Evolutionary conservation across 1,140 invertebrate genomes (phyloP).

Genomic region (Thaumatotibia leucotreta): DNA sequence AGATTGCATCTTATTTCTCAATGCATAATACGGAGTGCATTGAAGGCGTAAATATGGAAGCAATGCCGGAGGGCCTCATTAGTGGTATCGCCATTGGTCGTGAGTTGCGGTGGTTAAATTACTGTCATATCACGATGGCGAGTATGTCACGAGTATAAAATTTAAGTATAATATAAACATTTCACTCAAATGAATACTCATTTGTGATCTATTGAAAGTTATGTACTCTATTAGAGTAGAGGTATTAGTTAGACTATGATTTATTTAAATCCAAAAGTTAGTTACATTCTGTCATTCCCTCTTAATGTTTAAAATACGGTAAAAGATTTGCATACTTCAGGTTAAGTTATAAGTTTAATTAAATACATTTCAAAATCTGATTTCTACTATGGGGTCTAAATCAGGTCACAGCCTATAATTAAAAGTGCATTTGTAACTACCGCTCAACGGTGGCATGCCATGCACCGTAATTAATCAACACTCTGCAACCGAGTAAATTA

Average conservation of each 20-base stretch:
- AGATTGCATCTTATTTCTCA: neutral
- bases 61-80: constrained; percentile 6
- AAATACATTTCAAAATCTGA: too few relatives aligned
- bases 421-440: neutral
- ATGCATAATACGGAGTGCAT: neutral
- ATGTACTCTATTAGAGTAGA: too few relatives aligned
- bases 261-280: too few relatives aligned
- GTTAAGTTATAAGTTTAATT: too few relatives aligned
- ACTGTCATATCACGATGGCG: neutral
- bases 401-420: neutral
- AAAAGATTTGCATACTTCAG: too few relatives aligned
- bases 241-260: too few relatives aligned
- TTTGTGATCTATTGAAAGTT: too few relatives aligned
- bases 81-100: constrained; percentile 5
- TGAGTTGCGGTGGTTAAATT: constrained; percentile 3
- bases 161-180: neutral
- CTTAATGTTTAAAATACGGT: too few relatives aligned
- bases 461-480: neutral
- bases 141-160: neutral
- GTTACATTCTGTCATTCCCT: too few relatives aligned
- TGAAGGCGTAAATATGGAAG: neutral
- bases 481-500: neutral
- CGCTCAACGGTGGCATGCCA: neutral
- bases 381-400: neutral
- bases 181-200: neutral